Conservation (phyloP, 2,797 vertebrate genomes). For the Coranthus polyacanthus region DNA sequence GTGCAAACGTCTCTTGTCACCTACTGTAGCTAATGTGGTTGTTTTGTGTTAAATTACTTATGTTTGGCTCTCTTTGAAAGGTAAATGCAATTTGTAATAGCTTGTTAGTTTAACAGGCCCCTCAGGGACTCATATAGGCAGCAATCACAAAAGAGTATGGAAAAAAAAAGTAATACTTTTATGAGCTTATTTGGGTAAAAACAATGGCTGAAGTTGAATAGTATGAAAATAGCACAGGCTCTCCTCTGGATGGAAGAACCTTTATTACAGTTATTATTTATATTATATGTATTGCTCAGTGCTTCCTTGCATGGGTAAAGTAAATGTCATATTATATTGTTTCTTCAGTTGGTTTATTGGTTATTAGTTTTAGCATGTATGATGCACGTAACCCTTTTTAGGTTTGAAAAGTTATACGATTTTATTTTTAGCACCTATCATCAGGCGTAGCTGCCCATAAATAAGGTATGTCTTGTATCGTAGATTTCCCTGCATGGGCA, state of each 20-base stretch:
- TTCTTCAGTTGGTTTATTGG: conserved; percentile 1
- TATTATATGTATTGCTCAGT: neutral
- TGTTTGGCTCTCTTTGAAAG: conserved; percentile 70
- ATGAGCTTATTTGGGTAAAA: conserved; percentile 53
- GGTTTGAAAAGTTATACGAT: conserved; percentile 23
- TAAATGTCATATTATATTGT: conserved; percentile 12
- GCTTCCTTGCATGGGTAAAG: conserved; percentile 2
- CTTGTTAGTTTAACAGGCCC: conserved; percentile 67
- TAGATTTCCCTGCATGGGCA: conserved; percentile 43
- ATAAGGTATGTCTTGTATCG: conserved; percentile 42
- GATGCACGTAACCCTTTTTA: neutral
- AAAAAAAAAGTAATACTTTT: conserved; percentile 65
- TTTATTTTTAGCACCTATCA: conserved; percentile 51
- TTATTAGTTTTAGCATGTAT: conserved; percentile 10
- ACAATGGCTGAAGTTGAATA: conserved; percentile 35
- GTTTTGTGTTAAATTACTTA: conserved; percentile 69
- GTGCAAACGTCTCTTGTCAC: conserved; percentile 68
- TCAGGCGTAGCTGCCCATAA: conserved; percentile 39
- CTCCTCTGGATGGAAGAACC: neutral
- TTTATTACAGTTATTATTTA: neutral
- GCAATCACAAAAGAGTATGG: conserved; percentile 42
- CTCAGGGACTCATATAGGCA: conserved; percentile 34
- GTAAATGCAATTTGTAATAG: conserved; percentile 70
- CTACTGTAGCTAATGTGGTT: conserved; percentile 64
- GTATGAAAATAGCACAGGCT: neutral